Conservation (phyloP, 2,113 vertebrate genomes). For the Ceuthmochares aereus region DNA sequence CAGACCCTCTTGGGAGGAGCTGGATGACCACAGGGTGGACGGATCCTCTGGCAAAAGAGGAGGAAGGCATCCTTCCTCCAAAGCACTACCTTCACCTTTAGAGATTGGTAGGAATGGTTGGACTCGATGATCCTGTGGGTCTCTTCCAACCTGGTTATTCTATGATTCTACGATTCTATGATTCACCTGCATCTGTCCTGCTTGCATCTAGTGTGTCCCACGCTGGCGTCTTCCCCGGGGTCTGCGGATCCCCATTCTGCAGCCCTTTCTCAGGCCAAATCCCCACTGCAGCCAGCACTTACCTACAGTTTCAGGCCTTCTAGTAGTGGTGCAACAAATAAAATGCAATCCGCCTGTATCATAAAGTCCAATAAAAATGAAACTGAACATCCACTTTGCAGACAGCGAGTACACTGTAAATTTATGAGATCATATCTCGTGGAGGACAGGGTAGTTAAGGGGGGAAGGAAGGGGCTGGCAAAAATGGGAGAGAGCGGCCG, state of each 20-base stretch:
- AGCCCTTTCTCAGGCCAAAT: background rate
- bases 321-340: slow-evolving; percentile 65
- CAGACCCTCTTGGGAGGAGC: background rate
- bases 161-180: too few species aligned
- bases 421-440: slow-evolving; percentile 73
- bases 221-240: accelerated
- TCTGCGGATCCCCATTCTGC: background rate
- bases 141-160: too few species aligned
- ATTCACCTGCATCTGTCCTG: background rate
- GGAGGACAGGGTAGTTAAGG: slow-evolving; percentile 71
- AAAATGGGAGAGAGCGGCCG: slow-evolving; percentile 61
- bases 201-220: background rate
- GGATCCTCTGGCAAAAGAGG: background rate
- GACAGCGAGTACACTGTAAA: slow-evolving; percentile 71
- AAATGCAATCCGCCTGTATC: slow-evolving; percentile 70
- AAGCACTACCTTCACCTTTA: background rate
- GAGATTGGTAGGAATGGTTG: too few species aligned
- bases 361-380: slow-evolving; percentile 77
- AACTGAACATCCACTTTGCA: slow-evolving; percentile 76
- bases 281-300: background rate
- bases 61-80: background rate
- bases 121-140: too few species aligned
- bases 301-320: background rate
- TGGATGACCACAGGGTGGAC: background rate
- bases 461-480: slow-evolving; percentile 59